These are phyloP conservation scores for Drosophila lowei DNA, from an alignment of 1,140 invertebrate species.

Conservation along the genomic window DNA sequence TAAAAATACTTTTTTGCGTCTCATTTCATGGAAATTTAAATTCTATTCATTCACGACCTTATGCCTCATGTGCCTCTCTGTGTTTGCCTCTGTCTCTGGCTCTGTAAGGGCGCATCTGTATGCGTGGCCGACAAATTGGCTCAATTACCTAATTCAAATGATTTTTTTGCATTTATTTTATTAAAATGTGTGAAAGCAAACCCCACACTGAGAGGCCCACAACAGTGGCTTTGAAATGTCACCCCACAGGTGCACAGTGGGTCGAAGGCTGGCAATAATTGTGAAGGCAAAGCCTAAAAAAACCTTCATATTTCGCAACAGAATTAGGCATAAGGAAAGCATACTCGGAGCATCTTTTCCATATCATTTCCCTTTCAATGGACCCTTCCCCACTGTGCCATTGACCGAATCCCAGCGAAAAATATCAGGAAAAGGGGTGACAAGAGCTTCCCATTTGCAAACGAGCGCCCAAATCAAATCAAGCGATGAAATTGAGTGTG, in stretches of 20 bases:
- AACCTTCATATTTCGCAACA: not conserved
- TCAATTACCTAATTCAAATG: conserved; percentile 79
- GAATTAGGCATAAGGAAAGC: not conserved
- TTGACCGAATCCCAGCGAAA: not conserved
- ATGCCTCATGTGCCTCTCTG: conserved; percentile 5
- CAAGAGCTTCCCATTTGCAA: conserved; percentile 31
- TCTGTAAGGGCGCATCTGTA: not conserved
- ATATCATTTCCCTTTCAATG: not conserved
- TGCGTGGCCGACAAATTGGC: conserved; percentile 70
- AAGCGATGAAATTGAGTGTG: conserved; percentile 67
- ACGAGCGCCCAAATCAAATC: conserved; percentile 65
- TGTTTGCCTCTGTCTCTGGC: not conserved
- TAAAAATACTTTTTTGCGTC: conserved; percentile 25
- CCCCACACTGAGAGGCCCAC: conserved; percentile 19
- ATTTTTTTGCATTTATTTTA: conserved; percentile 81
- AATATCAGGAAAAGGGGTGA: conserved; percentile 53
- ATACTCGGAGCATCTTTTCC: not conserved
- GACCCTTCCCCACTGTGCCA: conserved; percentile 43
- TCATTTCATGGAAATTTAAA: conserved; percentile 29
- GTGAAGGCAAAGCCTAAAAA: not conserved
- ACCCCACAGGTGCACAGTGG: conserved; percentile 50
- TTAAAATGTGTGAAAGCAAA: conserved; percentile 79
- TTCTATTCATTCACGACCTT: conserved; percentile 50
- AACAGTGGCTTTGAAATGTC: conserved; percentile 18
- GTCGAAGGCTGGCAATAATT: not conserved